A percentile compares a stretch with the other conserved stretches of the same genome.
These are phyloP conservation scores for Tenthredo scrophulariae DNA, from an alignment of 2,888 invertebrate genomes.

Conservation along the genomic window DNA sequence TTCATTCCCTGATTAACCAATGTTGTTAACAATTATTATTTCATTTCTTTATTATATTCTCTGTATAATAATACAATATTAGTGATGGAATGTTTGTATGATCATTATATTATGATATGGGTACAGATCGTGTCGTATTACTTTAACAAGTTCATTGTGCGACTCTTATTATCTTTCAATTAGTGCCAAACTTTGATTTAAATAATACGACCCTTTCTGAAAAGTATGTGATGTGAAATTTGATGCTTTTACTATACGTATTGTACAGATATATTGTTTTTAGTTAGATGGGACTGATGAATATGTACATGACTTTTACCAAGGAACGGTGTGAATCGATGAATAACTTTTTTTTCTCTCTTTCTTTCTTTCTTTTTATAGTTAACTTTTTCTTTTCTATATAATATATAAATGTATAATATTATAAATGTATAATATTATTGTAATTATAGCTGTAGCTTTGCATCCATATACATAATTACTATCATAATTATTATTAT, in stretches of 20 bases:
- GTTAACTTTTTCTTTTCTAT: neutral
- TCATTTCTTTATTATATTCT: slow-evolving; percentile 4
- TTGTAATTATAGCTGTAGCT: slow-evolving; percentile 52
- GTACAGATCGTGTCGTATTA: slow-evolving; percentile 32
- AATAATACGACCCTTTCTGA: slow-evolving; percentile 1
- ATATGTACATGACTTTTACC: slow-evolving; percentile 61
- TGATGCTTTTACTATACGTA: slow-evolving; percentile 7
- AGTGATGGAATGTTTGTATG: slow-evolving; percentile 60
- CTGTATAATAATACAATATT: slow-evolving; percentile 58
- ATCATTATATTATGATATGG: slow-evolving; percentile 8
- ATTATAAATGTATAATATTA: slow-evolving; percentile 33
- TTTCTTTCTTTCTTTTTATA: slow-evolving; percentile 66
- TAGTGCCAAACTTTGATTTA: slow-evolving; percentile 11
- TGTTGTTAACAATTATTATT: neutral
- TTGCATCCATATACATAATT: slow-evolving; percentile 65
- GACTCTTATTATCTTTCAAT: neutral
- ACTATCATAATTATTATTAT: neutral
- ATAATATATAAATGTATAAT: slow-evolving; percentile 15
- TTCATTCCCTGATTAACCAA: slow-evolving; percentile 43
- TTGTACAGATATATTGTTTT: slow-evolving; percentile 55
- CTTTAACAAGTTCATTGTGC: neutral
- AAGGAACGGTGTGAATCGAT: slow-evolving; percentile 56
- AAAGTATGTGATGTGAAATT: neutral
- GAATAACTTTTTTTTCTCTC: slow-evolving; percentile 52
- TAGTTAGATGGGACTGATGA: slow-evolving; percentile 64